Evolutionary conservation across 2,113 vertebrate genomes (phyloP), one percentile per base, ranked within the genome.

Genomic region (Pungitius pungitius): DNA sequence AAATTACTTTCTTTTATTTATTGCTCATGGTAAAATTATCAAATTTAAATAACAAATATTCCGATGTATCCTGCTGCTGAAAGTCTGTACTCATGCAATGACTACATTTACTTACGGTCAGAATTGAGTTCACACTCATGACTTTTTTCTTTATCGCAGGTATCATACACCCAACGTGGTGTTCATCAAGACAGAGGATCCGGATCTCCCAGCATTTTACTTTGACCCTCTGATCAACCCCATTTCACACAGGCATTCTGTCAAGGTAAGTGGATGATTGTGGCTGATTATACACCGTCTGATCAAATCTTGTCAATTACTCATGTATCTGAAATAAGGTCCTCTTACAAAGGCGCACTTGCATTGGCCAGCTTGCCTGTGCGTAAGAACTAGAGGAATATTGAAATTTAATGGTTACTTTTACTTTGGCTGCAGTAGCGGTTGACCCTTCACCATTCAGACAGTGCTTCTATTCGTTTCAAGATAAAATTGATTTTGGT

Each of bases 131-230:
- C 0, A 40, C 14, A 11, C 14, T 52, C 1, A 4, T 66, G 8
- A 42, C 3, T 22, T 40, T 70, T 60, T 8, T 35, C 6, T 35
- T 35, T 35, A 35, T 35, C 88, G 15, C 56, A 99, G 98, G 98
- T 99, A 99, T 76, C 98, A 99, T 51, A 99, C 97, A 56, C 98
- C 98, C 5, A 99, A 99, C 0, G 98, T 99, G 26, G 98, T 99
- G 51, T 99, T 99, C 81, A 99, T 99, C 90, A 99, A 99, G 91
- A 99, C 97, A 0, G 97, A 99, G 87, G 98, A 99, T 93, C 98
- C 98, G 13, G 98, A 99, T 89, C 93, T 99, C 61, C 98, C 98
- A 12, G 98, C 98, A 3, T 99, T 99, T 90, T 99, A 99, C 92
- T 99, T 99, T 0, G 98, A 99, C 72, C 98, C 98, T 0, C 92